Evolutionary conservation across 2,113 vertebrate species (phyloP).

Genomic region (Caranx melampygus): DNA sequence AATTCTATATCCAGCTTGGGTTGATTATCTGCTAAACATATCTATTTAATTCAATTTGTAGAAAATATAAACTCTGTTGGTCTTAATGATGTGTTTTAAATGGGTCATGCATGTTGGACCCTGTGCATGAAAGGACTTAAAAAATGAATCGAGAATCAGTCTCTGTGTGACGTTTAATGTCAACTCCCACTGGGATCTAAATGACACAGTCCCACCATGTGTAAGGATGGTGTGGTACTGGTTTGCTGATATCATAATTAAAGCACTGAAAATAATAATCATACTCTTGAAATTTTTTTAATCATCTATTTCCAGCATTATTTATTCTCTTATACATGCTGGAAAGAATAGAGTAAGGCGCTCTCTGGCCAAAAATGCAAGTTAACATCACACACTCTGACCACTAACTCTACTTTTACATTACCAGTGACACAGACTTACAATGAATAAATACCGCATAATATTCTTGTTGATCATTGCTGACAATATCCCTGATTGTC

Average conservation of each 20-base stretch:
- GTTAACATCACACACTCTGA: slow-evolving; percentile 76
- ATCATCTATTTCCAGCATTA: slow-evolving; percentile 59
- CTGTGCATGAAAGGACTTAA: slow-evolving; percentile 71
- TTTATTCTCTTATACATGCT: slow-evolving; percentile 59
- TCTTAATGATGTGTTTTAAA: slow-evolving; percentile 67
- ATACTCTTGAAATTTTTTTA: slow-evolving; percentile 41
- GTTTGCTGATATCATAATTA: slow-evolving; percentile 51
- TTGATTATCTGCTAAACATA: slow-evolving; percentile 71
- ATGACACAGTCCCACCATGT: slow-evolving; percentile 49
- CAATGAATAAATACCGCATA: slow-evolving; percentile 79
- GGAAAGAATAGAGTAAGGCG: slow-evolving; percentile 78
- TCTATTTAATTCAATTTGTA: slow-evolving; percentile 73
- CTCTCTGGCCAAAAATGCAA: slow-evolving; percentile 80
- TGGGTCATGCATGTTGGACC: slow-evolving; percentile 66
- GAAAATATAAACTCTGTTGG: slow-evolving; percentile 82
- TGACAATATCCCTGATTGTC: slow-evolving; percentile 84
- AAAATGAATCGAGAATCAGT: slow-evolving; percentile 50
- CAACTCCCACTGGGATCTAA: slow-evolving; percentile 57
- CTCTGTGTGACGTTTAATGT: slow-evolving; percentile 45
- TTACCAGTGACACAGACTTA: slow-evolving; percentile 78
- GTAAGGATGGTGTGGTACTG: slow-evolving; percentile 40
- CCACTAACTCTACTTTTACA: slow-evolving; percentile 79
- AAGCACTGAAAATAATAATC: slow-evolving; percentile 68
- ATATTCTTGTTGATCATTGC: slow-evolving; percentile 74
- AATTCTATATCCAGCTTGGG: slow-evolving; percentile 50